Conservation (phyloP, 2,888 invertebrate genomes). For the Heliconius cydno region DNA sequence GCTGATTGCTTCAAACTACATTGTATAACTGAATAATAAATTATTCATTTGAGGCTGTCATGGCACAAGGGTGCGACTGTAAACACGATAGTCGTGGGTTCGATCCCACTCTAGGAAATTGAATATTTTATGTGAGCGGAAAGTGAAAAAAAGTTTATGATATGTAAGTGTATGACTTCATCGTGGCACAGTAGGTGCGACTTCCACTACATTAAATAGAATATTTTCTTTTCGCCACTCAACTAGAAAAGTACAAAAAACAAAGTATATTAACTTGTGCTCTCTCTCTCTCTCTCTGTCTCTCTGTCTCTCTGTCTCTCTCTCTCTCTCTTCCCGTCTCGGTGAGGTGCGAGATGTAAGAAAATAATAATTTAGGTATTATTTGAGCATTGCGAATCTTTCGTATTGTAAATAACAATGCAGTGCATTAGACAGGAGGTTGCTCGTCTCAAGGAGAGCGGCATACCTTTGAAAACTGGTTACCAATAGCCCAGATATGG, state of each 20-base stretch:
- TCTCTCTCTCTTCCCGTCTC: too few species aligned
- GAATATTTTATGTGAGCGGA: background rate
- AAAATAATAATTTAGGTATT: background rate
- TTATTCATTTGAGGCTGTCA: background rate
- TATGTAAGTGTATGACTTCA: too few species aligned
- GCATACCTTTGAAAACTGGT: conserved; percentile 38
- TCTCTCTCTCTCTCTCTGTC: too few species aligned
- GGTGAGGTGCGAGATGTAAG: too few species aligned
- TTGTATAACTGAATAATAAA: too few species aligned
- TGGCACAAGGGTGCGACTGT: background rate
- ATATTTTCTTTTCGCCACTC: too few species aligned
- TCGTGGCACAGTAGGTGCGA: too few species aligned
- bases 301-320: too few species aligned
- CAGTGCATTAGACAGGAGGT: conserved; percentile 18
- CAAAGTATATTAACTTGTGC: too few species aligned
- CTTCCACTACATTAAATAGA: too few species aligned
- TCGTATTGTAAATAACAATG: conserved; percentile 7
- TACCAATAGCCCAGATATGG: conserved; percentile 6
- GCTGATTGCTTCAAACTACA: background rate
- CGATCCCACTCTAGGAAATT: background rate
- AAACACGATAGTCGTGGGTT: background rate
- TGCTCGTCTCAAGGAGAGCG: conserved; percentile 44
- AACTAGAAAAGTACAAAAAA: too few species aligned
- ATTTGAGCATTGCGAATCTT: background rate
- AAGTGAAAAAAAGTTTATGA: background rate